Conservation (phyloP, 2,113 vertebrate genomes). For the Dromiciops gliroides region DNA sequence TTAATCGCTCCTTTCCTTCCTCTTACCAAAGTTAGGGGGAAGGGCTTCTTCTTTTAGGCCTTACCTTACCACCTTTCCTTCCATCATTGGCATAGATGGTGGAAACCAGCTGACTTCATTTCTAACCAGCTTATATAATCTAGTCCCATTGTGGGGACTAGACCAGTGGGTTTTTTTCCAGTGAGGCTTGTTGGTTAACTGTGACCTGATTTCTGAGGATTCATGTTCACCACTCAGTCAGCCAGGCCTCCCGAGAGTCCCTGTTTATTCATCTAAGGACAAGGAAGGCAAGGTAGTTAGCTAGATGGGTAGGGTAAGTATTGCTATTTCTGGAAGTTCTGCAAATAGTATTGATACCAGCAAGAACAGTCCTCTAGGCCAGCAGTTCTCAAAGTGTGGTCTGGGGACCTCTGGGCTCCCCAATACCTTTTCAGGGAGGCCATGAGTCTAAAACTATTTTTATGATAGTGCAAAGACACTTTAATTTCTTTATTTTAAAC, state of each 20-base stretch:
- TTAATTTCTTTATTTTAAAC: neutral
- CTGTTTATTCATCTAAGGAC: neutral
- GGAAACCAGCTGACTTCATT: constrained; percentile 56
- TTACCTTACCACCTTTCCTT: neutral
- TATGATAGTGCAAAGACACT: neutral
- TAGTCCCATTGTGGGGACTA: constrained; percentile 28
- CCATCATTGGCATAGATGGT: constrained; percentile 22
- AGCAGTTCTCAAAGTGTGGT: neutral
- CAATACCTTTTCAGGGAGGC: neutral
- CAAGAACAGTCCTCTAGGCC: neutral
- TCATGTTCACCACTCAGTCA: constrained; percentile 31
- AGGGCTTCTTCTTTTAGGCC: neutral
- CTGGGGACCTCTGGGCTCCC: rapidly evolving
- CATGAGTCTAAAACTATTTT: neutral
- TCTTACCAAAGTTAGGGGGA: rapidly evolving
- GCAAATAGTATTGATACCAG: too few relatives aligned
- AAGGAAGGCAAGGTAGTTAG: constrained; percentile 2
- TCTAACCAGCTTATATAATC: constrained; percentile 20
- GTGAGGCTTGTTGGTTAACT: neutral
- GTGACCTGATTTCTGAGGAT: constrained; percentile 60
- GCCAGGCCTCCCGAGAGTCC: neutral
- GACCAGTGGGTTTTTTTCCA: neutral
- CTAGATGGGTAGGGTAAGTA: neutral
- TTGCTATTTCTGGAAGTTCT: too few relatives aligned
- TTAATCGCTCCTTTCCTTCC: neutral